These are phyloP conservation scores for Microcebus jonahi DNA, from an alignment of 2,113 vertebrate genomes.

Conservation along the genomic window DNA sequence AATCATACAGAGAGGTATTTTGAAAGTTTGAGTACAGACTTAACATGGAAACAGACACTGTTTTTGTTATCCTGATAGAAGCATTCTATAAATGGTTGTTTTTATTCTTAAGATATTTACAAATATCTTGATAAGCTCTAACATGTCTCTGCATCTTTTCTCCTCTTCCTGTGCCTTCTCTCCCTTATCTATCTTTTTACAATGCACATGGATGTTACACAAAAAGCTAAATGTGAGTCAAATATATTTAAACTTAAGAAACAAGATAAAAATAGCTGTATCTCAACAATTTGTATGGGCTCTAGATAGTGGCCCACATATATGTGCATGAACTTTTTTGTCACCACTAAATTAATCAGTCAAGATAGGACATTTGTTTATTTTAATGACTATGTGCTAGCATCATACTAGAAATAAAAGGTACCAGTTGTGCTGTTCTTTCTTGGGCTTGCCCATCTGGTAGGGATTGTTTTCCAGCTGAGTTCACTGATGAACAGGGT, in stretches of 20 bases:
- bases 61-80: neutral
- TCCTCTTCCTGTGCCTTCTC: neutral
- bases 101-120: neutral
- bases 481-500: neutral
- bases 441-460: neutral
- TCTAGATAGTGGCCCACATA: neutral
- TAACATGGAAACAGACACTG: neutral
- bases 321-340: neutral
- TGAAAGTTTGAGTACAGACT: neutral
- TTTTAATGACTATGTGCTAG: neutral
- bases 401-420: neutral
- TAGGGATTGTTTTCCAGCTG: conserved; percentile 12
- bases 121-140: neutral
- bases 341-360: neutral
- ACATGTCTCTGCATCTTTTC: neutral
- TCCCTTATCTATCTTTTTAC: neutral
- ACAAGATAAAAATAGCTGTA: neutral
- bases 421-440: neutral
- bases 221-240: conserved; percentile 9
- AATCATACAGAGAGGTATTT: neutral
- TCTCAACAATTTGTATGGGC: neutral
- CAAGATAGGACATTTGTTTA: conserved; percentile 26
- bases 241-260: conserved; percentile 12
- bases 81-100: neutral
- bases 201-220: neutral